Base-by-base conservation (phyloP, 2,888 invertebrate species). In the Gari tellinella region DNA sequence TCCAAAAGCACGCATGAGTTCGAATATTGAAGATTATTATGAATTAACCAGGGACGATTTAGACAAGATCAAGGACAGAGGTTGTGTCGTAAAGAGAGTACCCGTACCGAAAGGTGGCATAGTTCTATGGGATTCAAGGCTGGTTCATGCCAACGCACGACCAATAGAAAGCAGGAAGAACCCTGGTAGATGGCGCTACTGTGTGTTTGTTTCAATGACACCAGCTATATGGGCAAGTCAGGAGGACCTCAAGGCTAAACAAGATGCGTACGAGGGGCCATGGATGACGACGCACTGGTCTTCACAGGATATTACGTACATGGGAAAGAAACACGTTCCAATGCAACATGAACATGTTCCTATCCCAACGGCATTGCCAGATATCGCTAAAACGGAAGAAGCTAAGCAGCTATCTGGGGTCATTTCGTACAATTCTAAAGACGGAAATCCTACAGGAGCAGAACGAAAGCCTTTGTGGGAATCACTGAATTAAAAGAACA, bases 121-220 rank as follows among this genome's bases (percentile, higher is more conserved):
- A 77, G 82, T 88, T 2, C 63, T 90, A 17, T 90, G 90, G 89
- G 90, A 90, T 63, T 87, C 90, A 0, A 68, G 90, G 52, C 80
- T 87, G 12, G 72, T 89, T 31, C 89, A 90, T 55, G 89, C 88
- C 0, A 89, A 89, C 52, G 88, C 88, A 1, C 68, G 86, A 37
- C 89, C 90, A 25, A 31, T 72, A 7, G 46, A 72, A 49, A 83
- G 82, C 1, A 77, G 90, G 7, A 58, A 80, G 26, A 66, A 87
- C 57, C 70, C 81, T 25, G 85, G 80, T 12, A 79, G 88, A 46
- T 89, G 89, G 88, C 84, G 89, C 17, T 89, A 68, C 57, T 84
- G 84, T 51, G 81, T 84, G 0, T 88, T 88, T 52, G 87, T 86
- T 8, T 88, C 86, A 66, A 89, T 88, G 89, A 82, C 84, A 0